These are phyloP conservation scores for Polydrusus cervinus DNA, from an alignment of 2,888 invertebrate genomes.

Conservation along the genomic window DNA sequence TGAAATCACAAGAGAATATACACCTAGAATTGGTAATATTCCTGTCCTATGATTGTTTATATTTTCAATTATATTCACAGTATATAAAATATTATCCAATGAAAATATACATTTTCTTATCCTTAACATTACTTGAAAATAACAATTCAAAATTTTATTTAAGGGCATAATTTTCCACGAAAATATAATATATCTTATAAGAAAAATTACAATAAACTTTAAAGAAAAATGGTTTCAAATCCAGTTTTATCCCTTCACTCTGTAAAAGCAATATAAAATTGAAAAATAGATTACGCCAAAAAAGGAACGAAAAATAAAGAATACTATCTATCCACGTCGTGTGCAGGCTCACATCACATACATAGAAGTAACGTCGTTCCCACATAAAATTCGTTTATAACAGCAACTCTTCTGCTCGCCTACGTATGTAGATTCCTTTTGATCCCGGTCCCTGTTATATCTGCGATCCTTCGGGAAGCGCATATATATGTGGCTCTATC, in stretches of 20 bases:
- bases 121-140: too few species aligned
- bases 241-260: constrained; percentile 42
- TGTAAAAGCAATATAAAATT: constrained; percentile 55
- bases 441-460: constrained; percentile 58
- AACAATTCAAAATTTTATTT: too few species aligned
- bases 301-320: constrained; percentile 51
- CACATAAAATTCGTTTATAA: constrained; percentile 56
- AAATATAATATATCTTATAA: constrained; percentile 6
- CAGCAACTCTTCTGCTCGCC: constrained; percentile 55
- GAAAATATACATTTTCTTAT: too few species aligned
- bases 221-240: constrained; percentile 41
- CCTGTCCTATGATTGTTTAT: too few species aligned
- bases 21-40: too few species aligned
- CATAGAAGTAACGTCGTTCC: constrained; percentile 53
- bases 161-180: neutral
- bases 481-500: constrained; percentile 51
- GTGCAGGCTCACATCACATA: constrained; percentile 55
- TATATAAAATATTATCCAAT: too few species aligned
- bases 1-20: too few species aligned
- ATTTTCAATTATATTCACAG: too few species aligned
- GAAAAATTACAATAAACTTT: constrained; percentile 35
- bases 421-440: constrained; percentile 69
- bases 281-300: constrained; percentile 55
- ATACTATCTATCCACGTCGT: constrained; percentile 57
- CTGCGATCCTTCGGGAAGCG: constrained; percentile 53